Base-by-base conservation (phyloP, 1,140 invertebrate genomes). In the Oryzaephilus surinamensis region DNA sequence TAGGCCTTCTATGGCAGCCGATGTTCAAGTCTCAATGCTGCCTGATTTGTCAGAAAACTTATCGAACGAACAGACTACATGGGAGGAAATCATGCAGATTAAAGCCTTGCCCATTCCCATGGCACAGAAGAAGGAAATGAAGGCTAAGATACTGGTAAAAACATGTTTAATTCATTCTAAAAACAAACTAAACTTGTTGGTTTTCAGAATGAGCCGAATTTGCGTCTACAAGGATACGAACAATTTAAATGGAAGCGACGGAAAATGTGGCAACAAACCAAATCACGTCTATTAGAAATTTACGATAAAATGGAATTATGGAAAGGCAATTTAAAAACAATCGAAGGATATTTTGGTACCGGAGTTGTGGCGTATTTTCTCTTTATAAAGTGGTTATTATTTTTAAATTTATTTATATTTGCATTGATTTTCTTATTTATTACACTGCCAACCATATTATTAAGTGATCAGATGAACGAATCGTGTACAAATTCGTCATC, bases 41-140 rank as follows among this genome's bases (percentile, higher is more conserved):
- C 81, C 81, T 1, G 82, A 85, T 62, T 60, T 85, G 4, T 84
- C 81, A 10, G 79, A 84, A 60, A 81, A 81, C 62, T 64, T 84
- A 27, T 81, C 82, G 4, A 85, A 87, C 49, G 84, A 89, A 60
- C 79, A 84, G 57, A 72, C 79, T 6, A 83, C 81, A 6, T 87
- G 83, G 83, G 80, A 87, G 52, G 82, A 87, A 65, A 84, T 89
- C 21, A 84, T 83, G 76, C 76, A 81, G 52, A 85, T 89, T 18
- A 86, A 86, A 57, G 73, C 79, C 0, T 77, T 85, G 74, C 83
- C 84, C 2, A 72, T 87, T 7, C 76, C 76, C 7, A 87, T 89
- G 83, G 65, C 73, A 6, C 79, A 85, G 57, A 89, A 89, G 54
- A 72, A 77, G 45, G 79, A 84, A 53, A 62, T 84, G 33, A 87